Conservation (phyloP, 2,888 invertebrate species). For the Callosobruchus maculatus region DNA sequence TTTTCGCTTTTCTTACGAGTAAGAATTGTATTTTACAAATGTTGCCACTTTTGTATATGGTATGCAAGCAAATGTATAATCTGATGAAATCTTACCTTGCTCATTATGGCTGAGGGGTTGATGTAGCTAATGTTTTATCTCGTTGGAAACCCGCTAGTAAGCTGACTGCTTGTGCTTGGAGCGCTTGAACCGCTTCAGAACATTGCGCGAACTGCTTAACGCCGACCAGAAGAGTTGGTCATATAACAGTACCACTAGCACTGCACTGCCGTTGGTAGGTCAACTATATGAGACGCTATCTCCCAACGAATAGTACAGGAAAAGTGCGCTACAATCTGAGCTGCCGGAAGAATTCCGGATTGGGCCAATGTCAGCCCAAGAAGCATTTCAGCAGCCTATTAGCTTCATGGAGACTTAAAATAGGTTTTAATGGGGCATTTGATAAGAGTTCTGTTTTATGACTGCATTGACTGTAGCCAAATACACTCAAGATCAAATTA, state of each 20-base stretch:
- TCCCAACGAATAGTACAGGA: neutral
- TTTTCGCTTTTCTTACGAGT: no score
- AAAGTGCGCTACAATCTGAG: neutral
- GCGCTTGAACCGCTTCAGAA: conserved; percentile 10
- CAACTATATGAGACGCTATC: neutral
- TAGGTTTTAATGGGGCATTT: no score
- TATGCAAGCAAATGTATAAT: no score
- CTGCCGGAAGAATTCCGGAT: no score
- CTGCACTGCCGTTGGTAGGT: neutral
- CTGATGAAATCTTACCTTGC: conserved; percentile 18
- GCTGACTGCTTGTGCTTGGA: conserved; percentile 1
- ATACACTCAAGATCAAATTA: no score
- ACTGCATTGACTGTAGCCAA: no score
- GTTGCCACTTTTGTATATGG: no score
- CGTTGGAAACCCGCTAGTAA: conserved; percentile 5
- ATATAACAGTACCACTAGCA: conserved; percentile 25
- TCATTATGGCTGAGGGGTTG: conserved; percentile 15
- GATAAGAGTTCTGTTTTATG: no score
- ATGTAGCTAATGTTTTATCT: neutral
- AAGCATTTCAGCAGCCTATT: no score
- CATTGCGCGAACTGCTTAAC: conserved; percentile 18
- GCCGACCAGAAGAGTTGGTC: conserved; percentile 19
- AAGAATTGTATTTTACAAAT: no score
- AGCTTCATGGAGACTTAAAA: no score
- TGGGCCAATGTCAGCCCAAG: no score